Conservation (phyloP, 2,888 invertebrate species). For the Cheilosia scutellata region DNA sequence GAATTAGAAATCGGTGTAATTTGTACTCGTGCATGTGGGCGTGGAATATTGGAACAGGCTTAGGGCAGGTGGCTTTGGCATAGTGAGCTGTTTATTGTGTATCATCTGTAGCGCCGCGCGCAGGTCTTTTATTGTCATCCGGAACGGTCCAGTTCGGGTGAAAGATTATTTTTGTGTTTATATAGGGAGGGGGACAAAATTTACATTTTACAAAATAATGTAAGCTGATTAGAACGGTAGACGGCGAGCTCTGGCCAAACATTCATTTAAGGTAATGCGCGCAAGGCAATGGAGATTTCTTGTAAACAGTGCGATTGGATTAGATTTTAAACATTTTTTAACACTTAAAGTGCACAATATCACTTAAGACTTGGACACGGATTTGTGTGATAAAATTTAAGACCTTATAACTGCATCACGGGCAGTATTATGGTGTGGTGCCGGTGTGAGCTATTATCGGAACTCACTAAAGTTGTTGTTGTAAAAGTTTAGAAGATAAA, state of each 20-base stretch:
- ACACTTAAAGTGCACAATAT: not conserved
- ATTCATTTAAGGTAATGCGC: not conserved
- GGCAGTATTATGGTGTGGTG: not conserved
- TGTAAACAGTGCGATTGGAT: conserved; percentile 23
- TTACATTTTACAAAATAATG: conserved; percentile 13
- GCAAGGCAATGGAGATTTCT: conserved; percentile 25
- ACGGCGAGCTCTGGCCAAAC: not conserved
- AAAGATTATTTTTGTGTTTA: conserved; percentile 20
- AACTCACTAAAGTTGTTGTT: not conserved
- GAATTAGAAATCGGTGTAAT: conserved; percentile 31
- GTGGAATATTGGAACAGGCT: not conserved
- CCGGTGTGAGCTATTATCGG: not conserved
- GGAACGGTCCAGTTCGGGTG: conserved; percentile 23
- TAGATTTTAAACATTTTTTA: conserved; percentile 23
- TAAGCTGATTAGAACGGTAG: conserved; percentile 19
- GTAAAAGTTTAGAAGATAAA: not conserved
- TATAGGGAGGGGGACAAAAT: conserved; percentile 7
- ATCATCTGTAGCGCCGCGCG: conserved; percentile 44
- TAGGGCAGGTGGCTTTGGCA: conserved; percentile 27
- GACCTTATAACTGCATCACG: no score
- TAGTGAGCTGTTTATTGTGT: conserved; percentile 3
- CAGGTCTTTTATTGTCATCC: not conserved
- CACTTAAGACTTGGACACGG: no score
- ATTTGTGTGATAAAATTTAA: no score
- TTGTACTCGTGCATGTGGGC: conserved; percentile 14